These are phyloP conservation scores for Phania funesta DNA, from an alignment of 2,888 invertebrate genomes.

Conservation along the genomic window DNA sequence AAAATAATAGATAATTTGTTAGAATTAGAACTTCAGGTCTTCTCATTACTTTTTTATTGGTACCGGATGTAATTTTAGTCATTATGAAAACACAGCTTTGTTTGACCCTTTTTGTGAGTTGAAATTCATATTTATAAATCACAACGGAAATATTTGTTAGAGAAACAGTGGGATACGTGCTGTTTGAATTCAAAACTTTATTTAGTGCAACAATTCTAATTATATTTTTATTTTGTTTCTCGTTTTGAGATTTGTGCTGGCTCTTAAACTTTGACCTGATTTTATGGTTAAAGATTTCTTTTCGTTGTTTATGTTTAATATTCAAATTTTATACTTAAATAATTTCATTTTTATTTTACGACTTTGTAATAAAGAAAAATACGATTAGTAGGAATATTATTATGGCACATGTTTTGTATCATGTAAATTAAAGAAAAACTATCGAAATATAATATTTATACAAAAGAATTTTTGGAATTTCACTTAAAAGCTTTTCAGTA, in stretches of 20 bases:
- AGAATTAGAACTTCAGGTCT: slow-evolving; percentile 41
- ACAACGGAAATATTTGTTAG: slow-evolving; percentile 27
- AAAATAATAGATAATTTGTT: slow-evolving; percentile 51
- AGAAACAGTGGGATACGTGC: background rate
- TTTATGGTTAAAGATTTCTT: slow-evolving; percentile 34
- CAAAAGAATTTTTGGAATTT: background rate
- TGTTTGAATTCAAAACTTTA: background rate
- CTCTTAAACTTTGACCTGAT: slow-evolving; percentile 26
- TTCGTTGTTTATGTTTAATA: background rate
- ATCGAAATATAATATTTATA: background rate
- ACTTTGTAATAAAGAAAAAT: background rate
- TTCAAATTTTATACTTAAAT: background rate
- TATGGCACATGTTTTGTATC: slow-evolving; percentile 46
- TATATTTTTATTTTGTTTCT: background rate
- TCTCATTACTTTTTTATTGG: slow-evolving; percentile 35
- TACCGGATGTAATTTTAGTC: slow-evolving; percentile 44
- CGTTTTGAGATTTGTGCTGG: background rate
- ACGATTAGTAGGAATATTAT: slow-evolving; percentile 6
- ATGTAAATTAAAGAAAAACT: background rate
- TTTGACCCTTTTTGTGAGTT: background rate
- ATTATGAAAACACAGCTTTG: background rate
- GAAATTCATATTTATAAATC: background rate
- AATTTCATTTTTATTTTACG: background rate
- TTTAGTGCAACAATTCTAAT: background rate
- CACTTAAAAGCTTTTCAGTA: background rate